Percentiles rank a stretch among this genome's conserved stretches.
These are phyloP conservation scores for Aethina tumida DNA, from an alignment of 1,140 invertebrate genomes.

Conservation along the genomic window DNA sequence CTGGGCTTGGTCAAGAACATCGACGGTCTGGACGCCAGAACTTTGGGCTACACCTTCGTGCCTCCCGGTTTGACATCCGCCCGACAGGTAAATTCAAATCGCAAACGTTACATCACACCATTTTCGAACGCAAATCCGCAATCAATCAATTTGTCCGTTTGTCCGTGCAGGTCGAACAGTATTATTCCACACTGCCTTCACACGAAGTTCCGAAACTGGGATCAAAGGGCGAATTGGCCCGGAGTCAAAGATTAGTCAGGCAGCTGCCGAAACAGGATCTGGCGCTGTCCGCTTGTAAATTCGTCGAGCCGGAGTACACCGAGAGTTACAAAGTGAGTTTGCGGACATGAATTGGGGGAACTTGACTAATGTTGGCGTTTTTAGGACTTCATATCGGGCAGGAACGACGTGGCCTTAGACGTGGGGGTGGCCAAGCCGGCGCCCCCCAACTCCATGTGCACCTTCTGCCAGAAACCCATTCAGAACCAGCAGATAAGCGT, in stretches of 20 bases:
- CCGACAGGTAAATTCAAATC: conserved; percentile 39
- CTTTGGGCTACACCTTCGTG: conserved; percentile 67
- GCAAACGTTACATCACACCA: conserved; percentile 2
- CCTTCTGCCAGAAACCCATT: conserved; percentile 24
- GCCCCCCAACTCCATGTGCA: conserved; percentile 33
- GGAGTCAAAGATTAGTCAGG: conserved; percentile 72
- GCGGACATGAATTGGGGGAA: neutral
- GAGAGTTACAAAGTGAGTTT: conserved; percentile 54
- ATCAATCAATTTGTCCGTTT: conserved; percentile 2
- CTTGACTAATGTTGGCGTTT: conserved; percentile 10
- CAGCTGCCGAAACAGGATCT: conserved; percentile 94
- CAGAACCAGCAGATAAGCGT: conserved; percentile 25
- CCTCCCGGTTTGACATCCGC: conserved; percentile 61
- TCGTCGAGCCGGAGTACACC: conserved; percentile 66
- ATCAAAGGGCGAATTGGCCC: conserved; percentile 64
- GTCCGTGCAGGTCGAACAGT: conserved; percentile 53
- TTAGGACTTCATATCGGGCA: conserved; percentile 76
- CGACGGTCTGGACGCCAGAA: conserved; percentile 41
- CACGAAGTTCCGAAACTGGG: conserved; percentile 68
- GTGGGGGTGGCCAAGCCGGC: conserved; percentile 64
- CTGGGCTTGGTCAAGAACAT: conserved; percentile 24
- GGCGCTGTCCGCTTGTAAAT: conserved; percentile 77
- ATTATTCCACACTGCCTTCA: conserved; percentile 64
- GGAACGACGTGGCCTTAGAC: conserved; percentile 92
- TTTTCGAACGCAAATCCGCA: conserved; percentile 2